Base-by-base conservation (phyloP, 1,140 invertebrate species). In the Orchesella cincta region DNA sequence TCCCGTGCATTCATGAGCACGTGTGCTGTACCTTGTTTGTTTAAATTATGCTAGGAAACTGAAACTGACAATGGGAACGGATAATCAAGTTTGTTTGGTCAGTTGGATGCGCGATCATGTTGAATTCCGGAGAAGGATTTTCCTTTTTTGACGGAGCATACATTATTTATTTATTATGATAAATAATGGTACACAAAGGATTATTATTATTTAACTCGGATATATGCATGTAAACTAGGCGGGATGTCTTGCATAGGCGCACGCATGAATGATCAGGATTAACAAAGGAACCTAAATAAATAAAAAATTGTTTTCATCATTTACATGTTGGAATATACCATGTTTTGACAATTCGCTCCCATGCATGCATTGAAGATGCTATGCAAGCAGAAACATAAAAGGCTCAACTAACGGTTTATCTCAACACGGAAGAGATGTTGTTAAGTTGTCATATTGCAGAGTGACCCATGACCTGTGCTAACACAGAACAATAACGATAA, bases 1-100 rank as follows among this genome's bases (percentile, higher is more conserved):
- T 57, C 14, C 3, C 54, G 54, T n/a, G 54, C 54, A 57, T 57
- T 57, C 23, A 26, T 12, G 54, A 5, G 54, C 54, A 57, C 54
- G 54, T 57, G 54, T 57, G 54, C 54, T 26, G 12, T 57, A 23
- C 14, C 54, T 57, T 57, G 14, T 16, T 26, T 57, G 54, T 18
- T 46, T 46, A 5, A 5, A 46, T 18, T 46, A 46, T 46, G 18
- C 39, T 46, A 46, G 5, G 5, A 46, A 46, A 46, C 39, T 57
- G 26, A 57, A 18, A 57, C 54, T 57, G 26, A 16, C 54, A 57
- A 57, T 18, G 26, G 23, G 26, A 57, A n/a, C 26, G 54, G 12
- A 8, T 67, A 67, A 67, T 67, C 62, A 67, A 31, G 62, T 67
- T 67, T 67, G 62, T 67, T 67, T 67, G 62, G 62, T 67, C 62